These are phyloP conservation scores for Arvicanthis niloticus DNA, from an alignment of 2,113 vertebrate species.

Conservation along the genomic window DNA sequence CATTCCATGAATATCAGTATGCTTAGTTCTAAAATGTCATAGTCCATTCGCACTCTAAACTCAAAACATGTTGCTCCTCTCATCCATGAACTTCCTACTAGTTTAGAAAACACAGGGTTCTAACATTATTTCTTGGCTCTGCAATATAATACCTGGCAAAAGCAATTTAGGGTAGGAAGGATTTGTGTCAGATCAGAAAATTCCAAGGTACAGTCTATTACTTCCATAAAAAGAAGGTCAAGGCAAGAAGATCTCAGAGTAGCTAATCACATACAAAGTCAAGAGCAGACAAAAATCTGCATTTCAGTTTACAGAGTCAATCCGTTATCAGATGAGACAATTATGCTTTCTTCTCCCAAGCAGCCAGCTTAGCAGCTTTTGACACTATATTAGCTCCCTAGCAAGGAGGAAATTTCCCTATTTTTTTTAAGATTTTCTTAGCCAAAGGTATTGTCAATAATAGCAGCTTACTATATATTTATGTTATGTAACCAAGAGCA, in stretches of 20 bases:
- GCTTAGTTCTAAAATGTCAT: background rate
- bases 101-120: too few relatives aligned
- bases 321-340: background rate
- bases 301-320: background rate
- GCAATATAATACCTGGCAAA: background rate
- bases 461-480: background rate
- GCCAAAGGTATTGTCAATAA: background rate
- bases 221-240: background rate
- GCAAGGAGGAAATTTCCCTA: background rate
- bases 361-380: background rate
- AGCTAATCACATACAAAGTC: too few relatives aligned
- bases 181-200: background rate
- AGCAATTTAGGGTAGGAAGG: background rate
- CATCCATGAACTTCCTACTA: too few relatives aligned
- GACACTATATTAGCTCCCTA: too few relatives aligned
- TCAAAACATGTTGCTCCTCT: background rate
- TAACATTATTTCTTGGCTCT: background rate
- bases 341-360: background rate
- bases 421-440: background rate
- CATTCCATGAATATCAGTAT: too few relatives aligned
- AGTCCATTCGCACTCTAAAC: background rate
- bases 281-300: background rate
- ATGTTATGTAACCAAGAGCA: background rate
- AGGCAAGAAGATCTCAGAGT: background rate
- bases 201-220: background rate